phyloP scores from a whole-genome alignment of 2,888 invertebrate genomes.

The Nemotelus pantherinus region DNA sequence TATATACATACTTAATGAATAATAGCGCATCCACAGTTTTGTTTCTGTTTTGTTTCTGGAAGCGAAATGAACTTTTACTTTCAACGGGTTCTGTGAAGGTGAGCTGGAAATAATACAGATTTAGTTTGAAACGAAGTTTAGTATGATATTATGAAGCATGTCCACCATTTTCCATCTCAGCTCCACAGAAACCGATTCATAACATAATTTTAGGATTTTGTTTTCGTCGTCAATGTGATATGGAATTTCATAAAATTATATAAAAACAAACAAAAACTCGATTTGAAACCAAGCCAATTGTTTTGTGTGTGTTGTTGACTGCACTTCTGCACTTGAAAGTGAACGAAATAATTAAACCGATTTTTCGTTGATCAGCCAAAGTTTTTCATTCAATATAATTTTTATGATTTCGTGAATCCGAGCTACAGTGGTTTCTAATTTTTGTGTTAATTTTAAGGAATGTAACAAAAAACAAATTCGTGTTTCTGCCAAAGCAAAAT shows the following conservation, averaged over 20 bases:
- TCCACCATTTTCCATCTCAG: neutral
- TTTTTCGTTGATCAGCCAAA: constrained; percentile 6
- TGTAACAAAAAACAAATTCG: neutral
- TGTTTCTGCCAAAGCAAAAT: neutral
- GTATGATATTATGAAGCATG: neutral
- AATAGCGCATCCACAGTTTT: constrained; percentile 41
- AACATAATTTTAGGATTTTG: constrained; percentile 9
- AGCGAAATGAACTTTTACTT: constrained; percentile 10
- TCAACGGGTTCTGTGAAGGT: constrained; percentile 16
- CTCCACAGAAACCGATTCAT: too few relatives aligned
- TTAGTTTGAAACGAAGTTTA: neutral
- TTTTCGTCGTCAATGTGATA: constrained; percentile 30
- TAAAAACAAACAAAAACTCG: constrained; percentile 20
- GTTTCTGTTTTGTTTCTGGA: constrained; percentile 23
- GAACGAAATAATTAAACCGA: neutral
- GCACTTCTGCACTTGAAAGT: constrained; percentile 51
- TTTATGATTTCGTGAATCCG: constrained; percentile 22
- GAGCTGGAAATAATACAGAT: neutral
- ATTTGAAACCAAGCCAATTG: constrained; percentile 25
- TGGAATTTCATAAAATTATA: neutral
- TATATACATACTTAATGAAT: constrained; percentile 7
- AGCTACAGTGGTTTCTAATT: neutral
- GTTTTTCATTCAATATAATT: constrained; percentile 34
- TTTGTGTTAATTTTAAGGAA: neutral
- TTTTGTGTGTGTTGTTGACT: constrained; percentile 54